These are phyloP conservation scores for Calypte anna DNA, from an alignment of 2,113 vertebrate species.

Conservation along the genomic window DNA sequence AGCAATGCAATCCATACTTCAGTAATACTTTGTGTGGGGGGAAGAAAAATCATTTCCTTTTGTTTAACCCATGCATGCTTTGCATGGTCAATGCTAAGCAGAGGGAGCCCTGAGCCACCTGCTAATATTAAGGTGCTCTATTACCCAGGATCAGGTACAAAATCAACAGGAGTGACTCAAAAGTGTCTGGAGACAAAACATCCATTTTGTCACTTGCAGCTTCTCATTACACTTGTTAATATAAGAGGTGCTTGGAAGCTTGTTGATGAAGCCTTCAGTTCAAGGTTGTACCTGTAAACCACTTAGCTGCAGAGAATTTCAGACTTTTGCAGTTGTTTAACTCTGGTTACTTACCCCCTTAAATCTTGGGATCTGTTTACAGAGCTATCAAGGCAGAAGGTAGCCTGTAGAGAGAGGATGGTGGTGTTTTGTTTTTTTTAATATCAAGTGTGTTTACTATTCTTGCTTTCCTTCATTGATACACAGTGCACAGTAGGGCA, in stretches of 20 bases:
- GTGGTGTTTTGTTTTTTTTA: neutral
- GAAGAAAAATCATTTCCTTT: neutral
- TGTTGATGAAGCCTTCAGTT: neutral
- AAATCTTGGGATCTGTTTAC: neutral
- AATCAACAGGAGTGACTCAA: neutral
- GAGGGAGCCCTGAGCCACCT: neutral
- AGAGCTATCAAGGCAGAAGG: neutral
- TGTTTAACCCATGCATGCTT: neutral
- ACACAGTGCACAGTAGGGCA: neutral
- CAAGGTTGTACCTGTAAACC: neutral
- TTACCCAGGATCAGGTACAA: neutral
- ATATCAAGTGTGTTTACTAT: neutral
- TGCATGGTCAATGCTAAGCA: neutral
- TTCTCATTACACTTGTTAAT: neutral
- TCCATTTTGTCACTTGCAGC: neutral
- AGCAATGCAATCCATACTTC: neutral
- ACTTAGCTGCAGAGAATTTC: neutral
- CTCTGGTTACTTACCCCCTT: neutral
- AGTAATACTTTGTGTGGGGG: neutral
- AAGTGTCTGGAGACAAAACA: neutral
- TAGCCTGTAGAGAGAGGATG: neutral
- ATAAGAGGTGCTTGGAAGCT: neutral
- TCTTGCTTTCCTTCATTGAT: neutral
- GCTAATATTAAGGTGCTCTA: neutral
- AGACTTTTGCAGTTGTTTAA: constrained; percentile 2